Percentiles rank a stretch among this genome's conserved stretches.
phyloP scores from a whole-genome alignment of 2,113 vertebrate genomes.

The Apteryx owenii region DNA sequence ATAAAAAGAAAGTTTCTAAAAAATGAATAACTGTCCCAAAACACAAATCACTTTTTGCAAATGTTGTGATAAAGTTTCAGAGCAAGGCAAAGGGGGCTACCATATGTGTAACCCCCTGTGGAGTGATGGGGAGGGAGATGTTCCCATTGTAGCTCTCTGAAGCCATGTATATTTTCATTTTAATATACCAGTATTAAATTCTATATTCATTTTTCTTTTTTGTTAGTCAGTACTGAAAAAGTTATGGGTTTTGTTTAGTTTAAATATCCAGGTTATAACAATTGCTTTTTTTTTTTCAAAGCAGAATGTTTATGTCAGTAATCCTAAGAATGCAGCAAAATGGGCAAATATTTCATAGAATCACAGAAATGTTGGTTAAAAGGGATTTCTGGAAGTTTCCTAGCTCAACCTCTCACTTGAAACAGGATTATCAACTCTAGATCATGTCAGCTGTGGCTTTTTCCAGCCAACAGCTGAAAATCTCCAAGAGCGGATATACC shows the following conservation, averaged over 20 bases:
- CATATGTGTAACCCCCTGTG: constrained; percentile 27
- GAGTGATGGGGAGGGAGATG: not conserved
- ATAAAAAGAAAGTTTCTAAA: constrained; percentile 62
- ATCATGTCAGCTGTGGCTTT: not conserved
- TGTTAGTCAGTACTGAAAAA: not conserved
- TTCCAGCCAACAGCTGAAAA: not conserved
- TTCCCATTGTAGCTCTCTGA: not conserved
- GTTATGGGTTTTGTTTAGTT: not conserved
- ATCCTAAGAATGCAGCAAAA: not conserved
- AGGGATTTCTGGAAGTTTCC: not conserved
- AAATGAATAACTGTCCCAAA: constrained; percentile 61
- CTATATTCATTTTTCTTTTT: not conserved
- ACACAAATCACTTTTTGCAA: constrained; percentile 68
- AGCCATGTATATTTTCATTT: not conserved
- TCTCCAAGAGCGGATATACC: not conserved
- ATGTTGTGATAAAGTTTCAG: constrained; percentile 50
- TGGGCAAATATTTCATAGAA: not conserved
- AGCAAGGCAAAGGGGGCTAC: not conserved
- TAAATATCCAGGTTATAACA: not conserved
- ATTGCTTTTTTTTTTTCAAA: not conserved
- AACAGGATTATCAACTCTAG: not conserved
- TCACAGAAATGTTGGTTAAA: not conserved
- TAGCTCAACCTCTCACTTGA: not conserved
- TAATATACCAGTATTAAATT: not conserved
- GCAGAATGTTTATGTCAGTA: not conserved